Evolutionary conservation across 2,113 vertebrate species (phyloP).

Genomic region (Cheilinus undulatus): DNA sequence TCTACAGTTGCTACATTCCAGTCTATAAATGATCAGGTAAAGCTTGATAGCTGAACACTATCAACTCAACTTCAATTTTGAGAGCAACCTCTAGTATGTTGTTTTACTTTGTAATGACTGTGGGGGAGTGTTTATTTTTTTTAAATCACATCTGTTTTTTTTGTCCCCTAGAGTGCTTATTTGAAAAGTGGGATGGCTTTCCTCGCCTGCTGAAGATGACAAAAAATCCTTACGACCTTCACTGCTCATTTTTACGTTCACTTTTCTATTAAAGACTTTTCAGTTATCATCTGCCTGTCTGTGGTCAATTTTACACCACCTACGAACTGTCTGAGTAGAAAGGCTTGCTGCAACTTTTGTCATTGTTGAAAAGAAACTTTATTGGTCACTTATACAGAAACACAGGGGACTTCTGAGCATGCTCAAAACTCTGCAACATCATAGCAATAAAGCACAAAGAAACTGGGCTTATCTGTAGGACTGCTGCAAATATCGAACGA

Average conservation of each 20-base stretch:
- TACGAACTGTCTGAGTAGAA: not conserved
- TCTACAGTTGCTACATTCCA: too few species aligned
- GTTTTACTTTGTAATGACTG: too few species aligned
- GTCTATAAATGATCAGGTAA: too few species aligned
- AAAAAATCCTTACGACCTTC: not conserved
- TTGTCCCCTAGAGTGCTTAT: constrained; percentile 83
- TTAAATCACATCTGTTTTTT: not conserved
- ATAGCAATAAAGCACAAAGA: constrained; percentile 60
- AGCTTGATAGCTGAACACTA: too few species aligned
- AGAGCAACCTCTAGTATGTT: too few species aligned
- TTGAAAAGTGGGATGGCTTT: constrained; percentile 92
- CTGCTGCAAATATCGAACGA: not conserved
- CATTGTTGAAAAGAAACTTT: constrained; percentile 72
- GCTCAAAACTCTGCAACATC: constrained; percentile 48
- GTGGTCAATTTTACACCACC: too few species aligned
- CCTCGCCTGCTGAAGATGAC: constrained; percentile 89
- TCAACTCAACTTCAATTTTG: too few species aligned
- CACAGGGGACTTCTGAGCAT: constrained; percentile 48
- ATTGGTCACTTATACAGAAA: constrained; percentile 71
- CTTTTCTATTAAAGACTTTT: constrained; percentile 48
- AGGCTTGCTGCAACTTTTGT: not conserved
- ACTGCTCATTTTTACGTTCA: not conserved
- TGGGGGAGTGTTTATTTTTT: too few species aligned
- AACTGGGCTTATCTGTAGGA: constrained; percentile 55
- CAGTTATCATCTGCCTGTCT: not conserved